Evolutionary conservation across 35 echinoderm and acorn worm species (phyloP).

Genomic region (Lytechinus pictus): DNA sequence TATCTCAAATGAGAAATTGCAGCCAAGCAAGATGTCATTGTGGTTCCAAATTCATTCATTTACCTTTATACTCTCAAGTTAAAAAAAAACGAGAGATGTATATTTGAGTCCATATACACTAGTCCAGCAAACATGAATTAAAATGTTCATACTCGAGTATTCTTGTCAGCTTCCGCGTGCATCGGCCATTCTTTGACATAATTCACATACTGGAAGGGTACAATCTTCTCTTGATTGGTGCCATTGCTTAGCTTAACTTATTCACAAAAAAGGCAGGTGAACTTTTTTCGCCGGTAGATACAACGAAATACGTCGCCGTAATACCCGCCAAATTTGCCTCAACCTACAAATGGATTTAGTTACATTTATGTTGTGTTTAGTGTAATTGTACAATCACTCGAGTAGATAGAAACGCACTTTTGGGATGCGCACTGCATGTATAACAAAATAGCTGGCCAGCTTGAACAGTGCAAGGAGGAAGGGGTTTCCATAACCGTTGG

Average conservation of each 20-base stretch:
- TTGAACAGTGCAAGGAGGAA: neutral
- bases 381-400: conserved; percentile 25
- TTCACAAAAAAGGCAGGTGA: conserved; percentile 9
- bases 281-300: conserved; percentile 19
- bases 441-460: neutral
- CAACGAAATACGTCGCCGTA: neutral
- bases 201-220: neutral
- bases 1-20: too few relatives aligned
- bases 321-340: conserved; percentile 14
- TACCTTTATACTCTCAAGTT: too few relatives aligned
- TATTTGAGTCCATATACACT: neutral
- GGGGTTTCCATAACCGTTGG: neutral
- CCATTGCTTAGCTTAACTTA: conserved; percentile 15
- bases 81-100: too few relatives aligned
- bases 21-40: too few relatives aligned
- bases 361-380: conserved; percentile 33
- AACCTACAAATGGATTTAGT: conserved; percentile 45
- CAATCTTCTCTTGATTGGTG: neutral
- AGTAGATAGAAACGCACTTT: conserved; percentile 24
- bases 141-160: neutral
- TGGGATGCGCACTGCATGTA: neutral
- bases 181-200: conserved; percentile 19
- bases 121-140: conserved; percentile 11
- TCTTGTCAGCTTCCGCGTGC: neutral
- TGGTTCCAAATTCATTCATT: too few relatives aligned